Evolutionary conservation across 2,888 invertebrate species (phyloP).

Genomic region (Orthosia incerta): DNA sequence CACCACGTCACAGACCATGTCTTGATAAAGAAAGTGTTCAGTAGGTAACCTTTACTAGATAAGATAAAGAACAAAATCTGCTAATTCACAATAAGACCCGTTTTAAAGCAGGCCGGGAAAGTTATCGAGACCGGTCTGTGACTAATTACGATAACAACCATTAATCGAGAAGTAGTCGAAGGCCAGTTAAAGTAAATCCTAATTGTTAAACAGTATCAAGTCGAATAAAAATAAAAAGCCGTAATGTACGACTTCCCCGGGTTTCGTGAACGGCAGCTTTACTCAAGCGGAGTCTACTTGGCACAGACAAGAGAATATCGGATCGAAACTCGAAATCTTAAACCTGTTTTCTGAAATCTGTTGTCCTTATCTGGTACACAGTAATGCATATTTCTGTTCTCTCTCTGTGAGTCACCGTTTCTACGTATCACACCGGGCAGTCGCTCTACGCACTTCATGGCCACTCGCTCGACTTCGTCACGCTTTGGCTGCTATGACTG

Average conservation of each 20-base stretch:
- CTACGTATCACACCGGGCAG: constrained; percentile 85
- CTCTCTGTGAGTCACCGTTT: constrained; percentile 89
- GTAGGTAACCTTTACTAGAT: constrained; percentile 84
- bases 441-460: constrained; percentile 90
- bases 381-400: constrained; percentile 80
- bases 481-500: constrained; percentile 88
- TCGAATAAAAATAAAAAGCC: constrained; percentile 73
- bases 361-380: constrained; percentile 80
- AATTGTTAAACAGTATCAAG: constrained; percentile 67
- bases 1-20: constrained; percentile 81
- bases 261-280: constrained; percentile 81
- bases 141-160: constrained; percentile 70
- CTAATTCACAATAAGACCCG: constrained; percentile 72
- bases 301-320: constrained; percentile 89
- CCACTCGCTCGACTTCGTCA: constrained; percentile 89
- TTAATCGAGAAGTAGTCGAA: constrained; percentile 65
- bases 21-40: constrained; percentile 87
- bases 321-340: constrained; percentile 90
- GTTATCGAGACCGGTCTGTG: constrained; percentile 63
- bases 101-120: constrained; percentile 61
- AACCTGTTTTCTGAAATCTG: constrained; percentile 86
- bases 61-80: constrained; percentile 79
- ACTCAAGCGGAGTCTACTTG: constrained; percentile 85
- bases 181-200: constrained; percentile 67
- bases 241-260: constrained; percentile 77